Percentiles rank a stretch among this genome's conserved stretches.
Evolutionary conservation across 2,888 invertebrate genomes (phyloP).

Genomic region (Tachystola acroxantha): DNA sequence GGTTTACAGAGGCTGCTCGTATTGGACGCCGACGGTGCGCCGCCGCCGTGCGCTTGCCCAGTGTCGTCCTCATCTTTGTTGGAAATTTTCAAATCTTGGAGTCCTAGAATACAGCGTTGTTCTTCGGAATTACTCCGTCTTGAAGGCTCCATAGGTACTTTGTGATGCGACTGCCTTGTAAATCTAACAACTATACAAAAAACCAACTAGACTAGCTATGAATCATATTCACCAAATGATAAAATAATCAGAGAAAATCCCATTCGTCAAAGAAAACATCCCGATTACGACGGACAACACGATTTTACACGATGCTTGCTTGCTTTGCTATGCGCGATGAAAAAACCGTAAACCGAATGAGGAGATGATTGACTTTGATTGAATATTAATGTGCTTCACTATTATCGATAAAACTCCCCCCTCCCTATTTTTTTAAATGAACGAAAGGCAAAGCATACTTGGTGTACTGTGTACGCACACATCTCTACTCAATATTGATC

Average conservation of each 20-base stretch:
- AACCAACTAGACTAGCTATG: constrained; percentile 26
- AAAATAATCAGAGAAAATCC: too few species aligned
- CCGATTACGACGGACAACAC: too few species aligned
- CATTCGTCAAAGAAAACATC: constrained; percentile 31
- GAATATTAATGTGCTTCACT: too few species aligned
- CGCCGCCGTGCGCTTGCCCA: constrained; percentile 69
- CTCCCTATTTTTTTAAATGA: too few species aligned
- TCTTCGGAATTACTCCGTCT: constrained; percentile 63
- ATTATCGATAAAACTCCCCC: too few species aligned
- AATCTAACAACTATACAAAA: constrained; percentile 4
- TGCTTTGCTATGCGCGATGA: too few species aligned
- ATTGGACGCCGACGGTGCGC: constrained; percentile 43
- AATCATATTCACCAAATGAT: constrained; percentile 49
- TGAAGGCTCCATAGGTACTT: constrained; percentile 50
- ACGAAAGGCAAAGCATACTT: too few species aligned
- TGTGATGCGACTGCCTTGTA: background rate
- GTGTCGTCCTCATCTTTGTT: constrained; percentile 71
- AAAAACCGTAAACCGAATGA: too few species aligned
- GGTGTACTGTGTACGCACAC: too few species aligned
- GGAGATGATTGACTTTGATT: too few species aligned
- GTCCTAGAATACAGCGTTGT: constrained; percentile 65
- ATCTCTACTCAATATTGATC: too few species aligned
- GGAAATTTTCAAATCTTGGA: constrained; percentile 73
- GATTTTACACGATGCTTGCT: too few species aligned
- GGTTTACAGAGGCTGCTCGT: constrained; percentile 61